Evolutionary conservation across 2,888 invertebrate species (phyloP), one percentile per base, ranked within the genome.

Genomic region (Ditula angustiorana): DNA sequence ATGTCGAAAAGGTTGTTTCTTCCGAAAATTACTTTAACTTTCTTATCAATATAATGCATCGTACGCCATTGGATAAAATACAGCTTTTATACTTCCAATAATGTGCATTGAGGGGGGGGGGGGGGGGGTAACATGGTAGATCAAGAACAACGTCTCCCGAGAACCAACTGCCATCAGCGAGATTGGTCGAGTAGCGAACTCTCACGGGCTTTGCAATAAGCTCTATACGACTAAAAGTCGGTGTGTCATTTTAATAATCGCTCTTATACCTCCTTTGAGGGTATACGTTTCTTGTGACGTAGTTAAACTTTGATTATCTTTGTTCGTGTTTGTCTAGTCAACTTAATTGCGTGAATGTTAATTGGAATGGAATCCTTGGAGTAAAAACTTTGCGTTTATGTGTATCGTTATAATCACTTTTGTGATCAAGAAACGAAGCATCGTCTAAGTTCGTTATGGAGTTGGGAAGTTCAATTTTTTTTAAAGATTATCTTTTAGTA

Each of bases 211-310:
- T 64, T 35, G 23, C 53, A 8, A 53, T 59, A 53, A 52, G 41
- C 33, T 33, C 41, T 52, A 52, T 59, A n/a, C 50, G 21, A 52
- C 64, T 64, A 59, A 59, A 53, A 64, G 64, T 53, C 52, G 16
- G 35, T 46, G 46, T 53, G 46, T 53, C 58, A 64, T 64, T 64
- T 59, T 64, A 64, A 59, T 64, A 64, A 64, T 64, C 46, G 53
- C 64, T 64, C 50, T 41, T 63, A 59, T 52, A 46, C 26, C 44
- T 52, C 64, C 63, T 63, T 35, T 16, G 62, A 44, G 62, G 41
- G 47, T 57, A 35, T 44, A 63, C 37, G 21, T 26, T 52, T 52
- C 52, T 52, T 35, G 53, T 13, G 53, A 35, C 35, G 23, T 23
- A 21, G 28, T 47, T 37, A 23, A 16, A 49, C 55, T 61, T 28